Evolutionary conservation across 2,113 vertebrate species (phyloP).

Genomic region (Macaca mulatta): DNA sequence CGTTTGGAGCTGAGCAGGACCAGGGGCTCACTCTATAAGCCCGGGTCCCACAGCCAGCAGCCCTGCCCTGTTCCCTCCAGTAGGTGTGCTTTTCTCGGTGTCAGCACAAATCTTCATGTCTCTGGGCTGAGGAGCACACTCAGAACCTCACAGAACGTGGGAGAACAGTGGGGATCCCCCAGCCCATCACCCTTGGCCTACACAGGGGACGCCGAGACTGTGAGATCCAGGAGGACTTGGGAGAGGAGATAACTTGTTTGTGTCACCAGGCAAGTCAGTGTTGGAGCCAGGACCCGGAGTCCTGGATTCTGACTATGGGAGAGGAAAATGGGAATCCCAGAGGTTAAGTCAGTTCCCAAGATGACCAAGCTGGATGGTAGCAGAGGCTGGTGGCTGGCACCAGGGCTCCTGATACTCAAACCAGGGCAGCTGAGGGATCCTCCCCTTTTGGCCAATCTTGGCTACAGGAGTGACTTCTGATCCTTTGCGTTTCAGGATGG

Average conservation of each 20-base stretch:
- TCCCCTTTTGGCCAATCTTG: not conserved
- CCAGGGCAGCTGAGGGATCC: no score
- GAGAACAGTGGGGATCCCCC: no score
- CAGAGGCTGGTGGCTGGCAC: not conserved
- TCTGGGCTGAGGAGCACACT: not conserved
- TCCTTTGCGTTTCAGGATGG: not conserved
- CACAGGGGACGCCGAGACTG: fast-evolving
- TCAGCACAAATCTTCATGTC: not conserved
- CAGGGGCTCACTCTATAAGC: not conserved
- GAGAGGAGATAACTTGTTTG: not conserved
- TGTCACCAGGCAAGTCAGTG: not conserved
- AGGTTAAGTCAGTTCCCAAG: not conserved
- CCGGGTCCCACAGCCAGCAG: not conserved
- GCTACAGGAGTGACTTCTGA: not conserved
- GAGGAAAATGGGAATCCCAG: not conserved
- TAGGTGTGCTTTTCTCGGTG: not conserved
- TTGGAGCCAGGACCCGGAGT: not conserved
- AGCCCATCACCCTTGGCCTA: not conserved
- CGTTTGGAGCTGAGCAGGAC: not conserved
- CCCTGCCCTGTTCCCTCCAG: not conserved
- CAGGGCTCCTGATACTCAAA: not conserved
- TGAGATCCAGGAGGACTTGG: not conserved
- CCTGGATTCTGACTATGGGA: not conserved
- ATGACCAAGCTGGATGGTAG: not conserved
- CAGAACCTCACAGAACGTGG: not conserved